Base-by-base conservation (phyloP, 2,797 vertebrate species). In the Percopsis omiscomaycus region DNA sequence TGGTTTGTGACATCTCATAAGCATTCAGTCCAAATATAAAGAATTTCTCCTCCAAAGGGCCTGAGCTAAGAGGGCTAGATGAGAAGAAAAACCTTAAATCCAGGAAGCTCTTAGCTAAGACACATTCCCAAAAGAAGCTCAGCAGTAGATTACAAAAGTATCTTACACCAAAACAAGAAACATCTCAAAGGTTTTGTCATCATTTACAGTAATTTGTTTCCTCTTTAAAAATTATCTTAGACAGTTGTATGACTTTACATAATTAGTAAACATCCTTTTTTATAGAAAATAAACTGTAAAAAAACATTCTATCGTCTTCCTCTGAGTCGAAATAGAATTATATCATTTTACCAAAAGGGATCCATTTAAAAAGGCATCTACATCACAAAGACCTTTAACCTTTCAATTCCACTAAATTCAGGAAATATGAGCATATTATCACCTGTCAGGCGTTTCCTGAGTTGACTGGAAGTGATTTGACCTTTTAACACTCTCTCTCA, bases 221-320 rank as follows among this genome's bases (percentile, higher is more conserved):
- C 32, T 71, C 79, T 79, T 81, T 69, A 71, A 86, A 88, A 85
- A 78, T 22, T 2, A 55, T 63, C 66, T 73, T 64, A 1, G 5
- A 3, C 14, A 30, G 6, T 12, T 14, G 6, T 32, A 37, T 66
- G 48, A 78, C 74, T 80, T 76, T 71, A 92, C 88, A 91, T 79
- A 80, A 81, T 82, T 74, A 79, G 60, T 78, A 82, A 78, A 90
- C 79, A 81, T 81, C 86, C 84, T 76, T 88, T 77, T 88, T 75
- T 74, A 78, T 92, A 92, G 83, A 93, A 93, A 92, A 93, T 79
- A 77, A 84, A 82, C 78, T 71, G 83, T 91, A 78, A 84, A 46
- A 92, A 90, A 75, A 81, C 88, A 91, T 92, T 93, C 87, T 32
- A 64, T 61, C 62, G 87, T 92, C 89, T 88, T 87, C 75, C 84